A percentile compares a stretch with the other conserved stretches of the same genome.
Conservation (phyloP, 2,888 invertebrate species). For the Ryuthela nishihirai region DNA sequence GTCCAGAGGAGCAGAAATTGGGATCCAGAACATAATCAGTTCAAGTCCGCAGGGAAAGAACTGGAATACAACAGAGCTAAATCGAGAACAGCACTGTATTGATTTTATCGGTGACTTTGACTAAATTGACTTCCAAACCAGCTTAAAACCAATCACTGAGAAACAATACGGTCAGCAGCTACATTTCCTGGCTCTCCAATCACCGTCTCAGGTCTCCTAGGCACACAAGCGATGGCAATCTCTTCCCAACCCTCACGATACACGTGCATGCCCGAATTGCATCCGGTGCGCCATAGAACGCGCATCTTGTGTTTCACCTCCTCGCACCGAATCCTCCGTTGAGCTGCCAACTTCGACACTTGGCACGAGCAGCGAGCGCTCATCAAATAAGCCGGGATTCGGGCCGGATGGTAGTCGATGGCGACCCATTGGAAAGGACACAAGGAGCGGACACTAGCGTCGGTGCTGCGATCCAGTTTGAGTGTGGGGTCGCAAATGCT, state of each 20-base stretch:
- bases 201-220: too few species aligned
- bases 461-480: conserved; percentile 44
- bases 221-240: conserved; percentile 14
- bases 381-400: conserved; percentile 10
- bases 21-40: too few species aligned
- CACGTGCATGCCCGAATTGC: background rate
- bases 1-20: too few species aligned
- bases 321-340: background rate
- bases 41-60: too few species aligned
- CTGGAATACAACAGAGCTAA: too few species aligned
- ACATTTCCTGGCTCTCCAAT: too few species aligned
- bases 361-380: conserved; percentile 13
- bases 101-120: too few species aligned
- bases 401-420: background rate
- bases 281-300: conserved; percentile 14
- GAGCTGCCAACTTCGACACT: background rate
- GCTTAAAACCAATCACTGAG: too few species aligned
- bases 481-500: too few species aligned
- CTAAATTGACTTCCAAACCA: too few species aligned
- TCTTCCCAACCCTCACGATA: conserved; percentile 24
- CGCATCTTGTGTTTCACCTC: conserved; percentile 9
- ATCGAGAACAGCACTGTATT: too few species aligned
- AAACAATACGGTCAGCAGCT: too few species aligned
- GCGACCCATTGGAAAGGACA: conserved; percentile 19
- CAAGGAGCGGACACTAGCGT: conserved; percentile 10